Evolutionary conservation across 2,888 invertebrate species (phyloP).

Genomic region (Scaptodrosophila latifasciaeformis): DNA sequence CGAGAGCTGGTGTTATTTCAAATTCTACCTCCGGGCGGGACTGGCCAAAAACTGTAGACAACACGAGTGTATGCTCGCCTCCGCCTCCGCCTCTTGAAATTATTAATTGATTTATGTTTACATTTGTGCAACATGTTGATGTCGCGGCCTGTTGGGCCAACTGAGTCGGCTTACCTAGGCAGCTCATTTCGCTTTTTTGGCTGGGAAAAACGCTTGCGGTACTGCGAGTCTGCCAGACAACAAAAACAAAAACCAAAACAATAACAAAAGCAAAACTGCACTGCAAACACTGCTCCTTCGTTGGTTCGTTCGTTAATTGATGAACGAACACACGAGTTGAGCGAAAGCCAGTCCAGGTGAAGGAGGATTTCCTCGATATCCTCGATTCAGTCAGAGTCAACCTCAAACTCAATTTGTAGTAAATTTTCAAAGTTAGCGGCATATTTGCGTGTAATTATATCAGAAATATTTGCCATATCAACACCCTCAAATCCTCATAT

Average conservation of each 20-base stretch:
- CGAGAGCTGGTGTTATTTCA: too few relatives aligned
- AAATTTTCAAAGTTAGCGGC: constrained; percentile 53
- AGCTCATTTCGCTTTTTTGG: not conserved
- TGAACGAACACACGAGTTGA: constrained; percentile 43
- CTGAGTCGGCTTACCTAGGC: not conserved
- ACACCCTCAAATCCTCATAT: not conserved
- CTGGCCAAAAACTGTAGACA: not conserved
- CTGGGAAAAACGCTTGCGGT: constrained; percentile 60
- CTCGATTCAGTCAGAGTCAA: too few relatives aligned
- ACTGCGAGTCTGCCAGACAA: constrained; percentile 36
- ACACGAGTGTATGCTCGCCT: too few relatives aligned
- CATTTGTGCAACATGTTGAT: constrained; percentile 67
- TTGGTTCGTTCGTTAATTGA: constrained; percentile 47
- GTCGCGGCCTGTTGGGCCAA: constrained; percentile 14
- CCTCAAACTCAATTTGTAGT: constrained; percentile 50
- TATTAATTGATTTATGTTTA: constrained; percentile 69
- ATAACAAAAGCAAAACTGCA: constrained; percentile 51
- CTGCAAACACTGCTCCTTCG: too few relatives aligned
- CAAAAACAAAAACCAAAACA: constrained; percentile 55
- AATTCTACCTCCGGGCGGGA: constrained; percentile 27
- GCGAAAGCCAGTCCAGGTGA: too few relatives aligned
- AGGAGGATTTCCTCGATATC: too few relatives aligned
- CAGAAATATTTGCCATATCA: constrained; percentile 42
- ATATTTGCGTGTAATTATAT: constrained; percentile 65
- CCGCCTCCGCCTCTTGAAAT: constrained; percentile 31